A percentile compares a stretch with the other conserved stretches of the same genome.
Conservation (phyloP, 2,113 vertebrate genomes). For the Amphilophus citrinellus region DNA sequence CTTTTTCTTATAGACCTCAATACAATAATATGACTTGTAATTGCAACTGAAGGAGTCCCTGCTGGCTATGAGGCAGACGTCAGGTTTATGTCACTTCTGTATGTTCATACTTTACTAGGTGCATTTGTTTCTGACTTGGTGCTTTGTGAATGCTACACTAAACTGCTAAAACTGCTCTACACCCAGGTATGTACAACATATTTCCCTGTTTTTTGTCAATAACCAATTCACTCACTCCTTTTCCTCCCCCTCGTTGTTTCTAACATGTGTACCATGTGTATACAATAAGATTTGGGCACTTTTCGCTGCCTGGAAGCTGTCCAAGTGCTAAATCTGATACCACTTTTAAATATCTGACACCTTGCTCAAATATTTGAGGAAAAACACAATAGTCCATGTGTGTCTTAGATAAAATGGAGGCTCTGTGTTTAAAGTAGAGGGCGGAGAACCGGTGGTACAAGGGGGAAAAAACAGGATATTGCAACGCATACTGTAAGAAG, state of each 20-base stretch:
- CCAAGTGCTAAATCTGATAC: constrained; percentile 68
- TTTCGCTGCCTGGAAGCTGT: constrained; percentile 47
- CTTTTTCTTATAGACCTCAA: not conserved
- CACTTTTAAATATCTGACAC: constrained; percentile 66
- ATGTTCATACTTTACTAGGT: too few relatives aligned
- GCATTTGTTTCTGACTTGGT: too few relatives aligned
- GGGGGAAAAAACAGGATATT: constrained; percentile 38
- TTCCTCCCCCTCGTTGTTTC: not conserved
- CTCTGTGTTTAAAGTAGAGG: constrained; percentile 38
- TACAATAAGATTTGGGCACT: constrained; percentile 11
- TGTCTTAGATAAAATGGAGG: constrained; percentile 32
- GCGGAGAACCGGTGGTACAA: not conserved
- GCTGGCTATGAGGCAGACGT: not conserved
- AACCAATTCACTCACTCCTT: not conserved
- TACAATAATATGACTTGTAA: too few relatives aligned
- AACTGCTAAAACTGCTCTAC: not conserved
- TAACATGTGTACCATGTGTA: constrained; percentile 10
- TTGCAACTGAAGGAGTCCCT: not conserved
- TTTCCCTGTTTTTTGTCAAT: not conserved
- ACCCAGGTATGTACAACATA: not conserved
- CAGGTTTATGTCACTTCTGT: too few relatives aligned
- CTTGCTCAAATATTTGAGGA: constrained; percentile 74
- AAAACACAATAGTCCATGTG: constrained; percentile 59
- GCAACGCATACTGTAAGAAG: constrained; percentile 1
- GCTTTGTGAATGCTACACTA: too few relatives aligned